These are phyloP conservation scores for Pemphigus obesinymphae DNA, from an alignment of 1,140 invertebrate species.

Conservation along the genomic window DNA sequence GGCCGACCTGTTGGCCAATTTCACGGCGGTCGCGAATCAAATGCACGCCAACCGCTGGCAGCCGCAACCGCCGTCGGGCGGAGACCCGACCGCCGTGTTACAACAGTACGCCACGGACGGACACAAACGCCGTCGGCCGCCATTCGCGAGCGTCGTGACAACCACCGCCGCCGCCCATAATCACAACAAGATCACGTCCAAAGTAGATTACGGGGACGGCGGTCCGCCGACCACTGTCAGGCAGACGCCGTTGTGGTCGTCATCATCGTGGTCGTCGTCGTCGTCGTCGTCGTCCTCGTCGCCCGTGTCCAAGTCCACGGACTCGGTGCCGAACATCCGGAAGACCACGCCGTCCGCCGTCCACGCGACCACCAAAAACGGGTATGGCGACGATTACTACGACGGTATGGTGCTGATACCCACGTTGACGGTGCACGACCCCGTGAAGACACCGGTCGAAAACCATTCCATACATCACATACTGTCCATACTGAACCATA, in stretches of 20 bases:
- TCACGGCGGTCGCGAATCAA: not conserved
- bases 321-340: not conserved
- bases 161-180: no score
- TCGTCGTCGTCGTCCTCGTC: not conserved
- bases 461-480: constrained; percentile 54
- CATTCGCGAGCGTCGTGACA: not conserved
- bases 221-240: not conserved
- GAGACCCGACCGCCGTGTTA: not conserved
- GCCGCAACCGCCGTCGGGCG: not conserved
- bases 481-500: constrained; percentile 50
- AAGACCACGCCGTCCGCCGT: constrained; percentile 13
- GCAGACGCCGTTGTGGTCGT: no score
- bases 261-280: not conserved
- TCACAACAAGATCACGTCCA: not conserved
- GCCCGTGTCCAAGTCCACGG: constrained; percentile 17
- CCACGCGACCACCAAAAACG: constrained; percentile 33
- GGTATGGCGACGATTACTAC: constrained; percentile 44
- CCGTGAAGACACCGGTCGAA: constrained; percentile 50
- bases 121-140: not conserved
- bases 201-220: not conserved
- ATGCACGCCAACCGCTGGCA: not conserved
- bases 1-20: constrained; percentile 37
- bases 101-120: not conserved
- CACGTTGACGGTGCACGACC: constrained; percentile 54
- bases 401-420: constrained; percentile 55